Conservation (phyloP, 2,797 vertebrate genomes). For the Darevskia nairensis region DNA sequence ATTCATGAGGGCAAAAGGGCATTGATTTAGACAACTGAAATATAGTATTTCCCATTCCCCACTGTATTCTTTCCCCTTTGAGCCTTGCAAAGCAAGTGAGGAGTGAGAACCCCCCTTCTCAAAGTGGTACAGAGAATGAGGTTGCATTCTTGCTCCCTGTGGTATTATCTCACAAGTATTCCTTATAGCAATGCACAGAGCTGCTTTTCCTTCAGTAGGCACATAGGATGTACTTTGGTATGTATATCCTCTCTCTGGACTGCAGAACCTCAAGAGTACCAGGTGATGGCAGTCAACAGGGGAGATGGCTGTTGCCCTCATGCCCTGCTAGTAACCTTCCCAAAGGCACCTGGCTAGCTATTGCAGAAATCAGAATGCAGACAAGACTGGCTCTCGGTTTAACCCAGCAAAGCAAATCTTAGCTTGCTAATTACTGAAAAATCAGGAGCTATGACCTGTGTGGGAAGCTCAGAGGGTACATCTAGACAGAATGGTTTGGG, state of each 20-base stretch:
- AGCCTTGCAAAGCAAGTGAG: background rate
- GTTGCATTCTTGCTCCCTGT: background rate
- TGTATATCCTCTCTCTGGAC: background rate
- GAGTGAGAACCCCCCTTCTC: background rate
- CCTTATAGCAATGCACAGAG: background rate
- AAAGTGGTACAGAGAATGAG: background rate
- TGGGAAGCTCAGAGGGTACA: background rate
- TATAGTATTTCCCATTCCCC: background rate
- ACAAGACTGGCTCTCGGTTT: background rate
- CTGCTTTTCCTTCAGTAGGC: no score
- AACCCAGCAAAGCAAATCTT: background rate
- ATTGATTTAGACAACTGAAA: background rate
- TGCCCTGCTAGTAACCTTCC: background rate
- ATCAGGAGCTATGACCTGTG: background rate
- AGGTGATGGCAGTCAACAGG: background rate
- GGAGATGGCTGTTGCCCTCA: background rate
- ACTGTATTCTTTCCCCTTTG: background rate
- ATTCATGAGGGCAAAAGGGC: background rate
- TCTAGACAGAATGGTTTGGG: background rate
- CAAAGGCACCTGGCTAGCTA: background rate
- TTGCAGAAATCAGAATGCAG: no score
- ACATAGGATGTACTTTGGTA: no score
- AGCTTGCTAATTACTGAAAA: background rate
- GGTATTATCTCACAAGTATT: background rate
- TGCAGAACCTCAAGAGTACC: background rate